phyloP scores from a whole-genome alignment of 37 sponge, comb jelly and placozoan genomes.

The Bolinopsis microptera region DNA sequence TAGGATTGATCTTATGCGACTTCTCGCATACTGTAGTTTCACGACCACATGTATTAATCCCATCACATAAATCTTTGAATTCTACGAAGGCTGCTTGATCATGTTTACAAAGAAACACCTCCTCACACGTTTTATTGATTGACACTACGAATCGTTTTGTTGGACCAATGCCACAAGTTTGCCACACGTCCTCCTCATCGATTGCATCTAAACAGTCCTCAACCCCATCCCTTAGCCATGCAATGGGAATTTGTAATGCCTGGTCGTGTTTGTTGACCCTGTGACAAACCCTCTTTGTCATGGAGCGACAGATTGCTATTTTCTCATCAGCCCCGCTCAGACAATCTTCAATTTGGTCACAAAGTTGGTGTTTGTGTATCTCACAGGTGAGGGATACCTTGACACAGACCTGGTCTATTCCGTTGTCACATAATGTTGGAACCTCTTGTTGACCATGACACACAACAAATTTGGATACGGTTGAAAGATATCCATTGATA shows the following conservation, averaged over 20 bases:
- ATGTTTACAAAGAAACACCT: not conserved
- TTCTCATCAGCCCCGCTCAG: not conserved
- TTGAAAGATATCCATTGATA: too few relatives aligned
- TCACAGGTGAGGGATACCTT: not conserved
- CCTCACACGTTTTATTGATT: not conserved
- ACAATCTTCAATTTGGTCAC: not conserved
- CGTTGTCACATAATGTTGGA: too few relatives aligned
- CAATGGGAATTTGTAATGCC: not conserved
- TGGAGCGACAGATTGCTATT: not conserved
- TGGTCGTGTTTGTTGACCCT: not conserved
- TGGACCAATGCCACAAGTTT: not conserved
- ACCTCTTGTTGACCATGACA: too few relatives aligned
- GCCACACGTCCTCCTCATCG: not conserved
- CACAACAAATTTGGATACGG: too few relatives aligned
- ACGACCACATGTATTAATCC: not conserved
- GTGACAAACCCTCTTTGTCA: not conserved
- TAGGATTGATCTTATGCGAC: not conserved
- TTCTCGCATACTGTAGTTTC: not conserved
- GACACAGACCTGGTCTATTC: not conserved
- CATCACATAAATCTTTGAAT: not conserved
- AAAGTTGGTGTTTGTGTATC: not conserved
- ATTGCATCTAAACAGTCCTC: not conserved
- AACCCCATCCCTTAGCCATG: not conserved
- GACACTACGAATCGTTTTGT: not conserved
- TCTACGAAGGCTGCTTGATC: not conserved